Base-by-base conservation (phyloP, 2,113 vertebrate genomes). In the Odontesthes bonariensis region DNA sequence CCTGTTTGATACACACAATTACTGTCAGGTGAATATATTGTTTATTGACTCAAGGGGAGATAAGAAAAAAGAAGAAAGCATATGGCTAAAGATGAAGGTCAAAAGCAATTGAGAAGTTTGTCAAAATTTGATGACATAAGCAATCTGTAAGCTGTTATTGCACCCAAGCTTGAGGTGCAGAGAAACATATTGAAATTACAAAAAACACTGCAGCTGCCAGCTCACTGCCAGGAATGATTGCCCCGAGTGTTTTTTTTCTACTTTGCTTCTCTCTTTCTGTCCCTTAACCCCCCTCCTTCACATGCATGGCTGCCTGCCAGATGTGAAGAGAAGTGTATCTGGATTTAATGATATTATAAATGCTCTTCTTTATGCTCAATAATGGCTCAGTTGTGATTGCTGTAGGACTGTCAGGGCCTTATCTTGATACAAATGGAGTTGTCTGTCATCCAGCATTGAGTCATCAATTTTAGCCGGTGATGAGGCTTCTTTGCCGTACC, bases 271-370 rank as follows among this genome's bases (percentile, higher is more conserved):
- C 93, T 88, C 66, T 75, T 66, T 78, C 53, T 79, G 62, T 84
- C 89, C 74, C 82, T 68, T 85, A 73, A 68, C 76, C 56, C 56
- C 47, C 71, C 38, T 63, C 67, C 63, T 69, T 74, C 73, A 75
- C 80, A 88, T 54, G 79, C 94, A 93, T 96, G 96, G 96, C 96
- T 96, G 96, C 95, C 95, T 96, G 96, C 96, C 97, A 98, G 96
- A 98, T 97, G 96, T 96, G 95, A 94, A 93, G 93, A 95, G 93
- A 95, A 94, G 94, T 95, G 96, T 96, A 97, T 97, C 95, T 96
- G 95, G 95, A 97, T 97, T 97, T 98, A 99, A 98, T 98, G 96
- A 96, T 95, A 96, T 98, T 96, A 98, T 96, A 96, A 96, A 97
- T 96, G 96, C 94, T 94, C 97, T 96, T 95, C 95, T 96, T 97